Base-by-base conservation (phyloP, 2,797 vertebrate species). In the Buphagus erythrorhynchus region DNA sequence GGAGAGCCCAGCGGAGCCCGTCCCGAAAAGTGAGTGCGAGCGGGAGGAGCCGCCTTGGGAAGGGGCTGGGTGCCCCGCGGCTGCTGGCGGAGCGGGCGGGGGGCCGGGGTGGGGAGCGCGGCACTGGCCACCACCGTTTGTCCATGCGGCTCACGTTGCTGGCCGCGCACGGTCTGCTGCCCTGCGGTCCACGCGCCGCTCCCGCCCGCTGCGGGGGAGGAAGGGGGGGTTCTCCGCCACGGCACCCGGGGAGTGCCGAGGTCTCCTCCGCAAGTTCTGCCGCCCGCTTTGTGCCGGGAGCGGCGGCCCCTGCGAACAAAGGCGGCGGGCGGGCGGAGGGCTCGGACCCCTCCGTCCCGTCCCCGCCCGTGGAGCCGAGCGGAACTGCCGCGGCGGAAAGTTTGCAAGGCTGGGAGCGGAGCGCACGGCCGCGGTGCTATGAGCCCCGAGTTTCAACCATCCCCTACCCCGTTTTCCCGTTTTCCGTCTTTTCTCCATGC, bases 141-240 rank as follows among this genome's bases (percentile, higher is more conserved):
- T 91, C 81, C 72, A 96, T 95, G 95, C 95, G 79, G 82, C 95
- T 95, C 93, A 95, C 93, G 94, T 92, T 94, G 87, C 66, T 67
- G 59, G 86, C 83, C 75, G 74, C 88, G 86, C 93, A 94, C 88
- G 92, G 94, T 94, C 92, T 93, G 90, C 54, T 82, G 91, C 88
- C 61, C 57, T 46, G 86, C 57, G 67, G 45, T 74, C 42, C 77
- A 10, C 31, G 43, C 61, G 20, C 28, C 28, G 20, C 77, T 86
- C 63, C 82, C 45, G 42, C 71, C 61, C 24, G 76, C 45, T 33
- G 76, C 31, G 16, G 55, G 45, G 49, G 19, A 18, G 28, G 49
- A 16, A 16, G 26, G 28, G 49, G n/a, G 10, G 3, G 5, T 6
- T 18, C 15, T 40, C 16, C 14, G n/a, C 62, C 31, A 24, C 26